phyloP scores from a whole-genome alignment of 2,113 vertebrate species.

The Papio anubis region DNA sequence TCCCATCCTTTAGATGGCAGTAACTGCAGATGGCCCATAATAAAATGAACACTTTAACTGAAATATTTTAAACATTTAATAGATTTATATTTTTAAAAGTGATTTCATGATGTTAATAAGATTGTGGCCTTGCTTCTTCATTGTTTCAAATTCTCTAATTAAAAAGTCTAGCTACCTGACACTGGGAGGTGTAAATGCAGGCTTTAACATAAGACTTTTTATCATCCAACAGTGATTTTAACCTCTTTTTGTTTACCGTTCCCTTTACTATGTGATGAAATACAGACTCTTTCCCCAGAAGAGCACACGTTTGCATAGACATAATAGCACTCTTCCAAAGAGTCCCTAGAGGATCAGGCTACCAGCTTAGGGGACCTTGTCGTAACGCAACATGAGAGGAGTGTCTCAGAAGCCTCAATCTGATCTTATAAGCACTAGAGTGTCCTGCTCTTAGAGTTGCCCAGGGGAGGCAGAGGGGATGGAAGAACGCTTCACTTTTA shows the following conservation, averaged over 20 bases:
- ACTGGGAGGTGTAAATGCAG: not conserved
- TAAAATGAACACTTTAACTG: slow-evolving; percentile 19
- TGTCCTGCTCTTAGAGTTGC: not conserved
- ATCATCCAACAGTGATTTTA: not conserved
- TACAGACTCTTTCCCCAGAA: not conserved
- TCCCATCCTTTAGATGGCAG: not conserved
- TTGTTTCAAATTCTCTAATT: slow-evolving; percentile 41
- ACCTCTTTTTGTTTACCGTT: not conserved
- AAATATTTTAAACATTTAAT: slow-evolving; percentile 45
- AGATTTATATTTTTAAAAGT: slow-evolving; percentile 31
- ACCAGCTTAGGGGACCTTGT: not conserved
- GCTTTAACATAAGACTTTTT: not conserved
- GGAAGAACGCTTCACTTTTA: not conserved
- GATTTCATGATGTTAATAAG: slow-evolving; percentile 8
- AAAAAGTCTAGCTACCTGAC: not conserved
- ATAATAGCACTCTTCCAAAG: not conserved
- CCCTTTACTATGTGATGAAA: not conserved
- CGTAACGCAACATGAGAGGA: not conserved
- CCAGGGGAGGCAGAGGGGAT: not conserved
- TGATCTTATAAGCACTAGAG: not conserved
- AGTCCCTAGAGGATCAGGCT: not conserved
- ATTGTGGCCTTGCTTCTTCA: not conserved
- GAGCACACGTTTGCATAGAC: not conserved
- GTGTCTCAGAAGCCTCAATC: not conserved
- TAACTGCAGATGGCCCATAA: slow-evolving; percentile 2